Conservation (phyloP, 2,113 vertebrate genomes). For the Petromus typicus region DNA sequence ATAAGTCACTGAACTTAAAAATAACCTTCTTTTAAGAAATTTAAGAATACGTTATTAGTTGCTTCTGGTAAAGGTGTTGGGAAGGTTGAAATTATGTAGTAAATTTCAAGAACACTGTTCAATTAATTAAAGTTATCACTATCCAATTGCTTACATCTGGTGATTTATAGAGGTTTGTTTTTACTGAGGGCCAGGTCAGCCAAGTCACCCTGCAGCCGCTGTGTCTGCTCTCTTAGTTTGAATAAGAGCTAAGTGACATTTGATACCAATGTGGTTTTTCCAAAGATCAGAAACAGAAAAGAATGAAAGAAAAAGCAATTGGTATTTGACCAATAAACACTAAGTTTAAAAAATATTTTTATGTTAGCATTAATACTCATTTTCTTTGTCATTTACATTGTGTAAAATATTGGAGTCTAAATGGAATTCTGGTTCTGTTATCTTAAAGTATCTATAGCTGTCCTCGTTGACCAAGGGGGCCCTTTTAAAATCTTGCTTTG, state of each 20-base stretch:
- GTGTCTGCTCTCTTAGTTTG: slow-evolving; percentile 95
- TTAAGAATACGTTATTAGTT: slow-evolving; percentile 40
- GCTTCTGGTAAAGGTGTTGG: slow-evolving; percentile 73
- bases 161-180: slow-evolving; percentile 94
- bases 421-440: background rate
- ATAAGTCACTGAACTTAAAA: slow-evolving; percentile 32
- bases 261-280: slow-evolving; percentile 91
- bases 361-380: slow-evolving; percentile 10
- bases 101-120: slow-evolving; percentile 93
- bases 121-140: slow-evolving; percentile 96
- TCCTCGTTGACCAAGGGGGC: background rate
- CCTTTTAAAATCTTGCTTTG: background rate
- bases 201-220: slow-evolving; percentile 92
- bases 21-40: background rate
- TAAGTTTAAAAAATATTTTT: slow-evolving; percentile 69
- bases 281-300: slow-evolving; percentile 86
- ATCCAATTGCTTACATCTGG: slow-evolving; percentile 95
- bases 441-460: background rate
- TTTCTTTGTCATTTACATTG: slow-evolving; percentile 60
- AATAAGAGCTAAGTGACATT: slow-evolving; percentile 94
- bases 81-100: slow-evolving; percentile 87
- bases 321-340: slow-evolving; percentile 80
- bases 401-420: slow-evolving; percentile 53
- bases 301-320: slow-evolving; percentile 83
- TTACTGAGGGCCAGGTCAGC: slow-evolving; percentile 92